phyloP scores from a whole-genome alignment of 2,797 vertebrate genomes.

The Sebastes dallii region DNA sequence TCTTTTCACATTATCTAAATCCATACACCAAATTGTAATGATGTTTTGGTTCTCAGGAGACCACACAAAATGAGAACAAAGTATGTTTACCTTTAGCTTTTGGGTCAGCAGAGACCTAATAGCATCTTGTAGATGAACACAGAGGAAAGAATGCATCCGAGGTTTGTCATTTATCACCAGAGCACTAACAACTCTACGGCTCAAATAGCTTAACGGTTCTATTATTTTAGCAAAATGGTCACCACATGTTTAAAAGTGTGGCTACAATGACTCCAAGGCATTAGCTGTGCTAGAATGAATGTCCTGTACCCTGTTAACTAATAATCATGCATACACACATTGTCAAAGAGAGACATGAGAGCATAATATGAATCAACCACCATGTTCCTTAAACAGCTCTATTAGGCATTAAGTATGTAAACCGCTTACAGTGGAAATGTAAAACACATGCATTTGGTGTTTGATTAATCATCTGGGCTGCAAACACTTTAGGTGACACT shows the following conservation, averaged over 20 bases:
- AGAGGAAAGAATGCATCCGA: constrained; percentile 51
- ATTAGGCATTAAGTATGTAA: constrained; percentile 25
- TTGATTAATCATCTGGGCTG: constrained; percentile 11
- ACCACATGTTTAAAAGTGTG: constrained; percentile 54
- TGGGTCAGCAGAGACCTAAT: constrained; percentile 22
- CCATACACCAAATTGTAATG: constrained; percentile 27
- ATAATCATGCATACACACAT: constrained; percentile 2
- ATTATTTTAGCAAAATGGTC: constrained; percentile 63
- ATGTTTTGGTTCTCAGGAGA: constrained; percentile 56
- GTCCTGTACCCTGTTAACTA: constrained; percentile 33
- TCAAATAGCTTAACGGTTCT: constrained; percentile 56
- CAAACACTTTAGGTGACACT: constrained; percentile 3
- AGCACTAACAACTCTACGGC: constrained; percentile 48
- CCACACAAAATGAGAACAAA: constrained; percentile 60
- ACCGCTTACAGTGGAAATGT: constrained; percentile 17
- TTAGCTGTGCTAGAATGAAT: constrained; percentile 44
- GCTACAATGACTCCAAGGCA: constrained; percentile 22
- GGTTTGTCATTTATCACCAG: constrained; percentile 59
- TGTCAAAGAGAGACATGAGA: constrained; percentile 8
- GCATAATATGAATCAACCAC: constrained; percentile 1
- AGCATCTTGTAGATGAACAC: constrained; percentile 25
- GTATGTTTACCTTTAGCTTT: constrained; percentile 58
- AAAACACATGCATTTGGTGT: constrained; percentile 1
- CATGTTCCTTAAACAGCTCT: constrained; percentile 1
- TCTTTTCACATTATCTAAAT: constrained; percentile 39